Evolutionary conservation across 2,888 invertebrate genomes (phyloP).

Genomic region (Carabus problematicus): DNA sequence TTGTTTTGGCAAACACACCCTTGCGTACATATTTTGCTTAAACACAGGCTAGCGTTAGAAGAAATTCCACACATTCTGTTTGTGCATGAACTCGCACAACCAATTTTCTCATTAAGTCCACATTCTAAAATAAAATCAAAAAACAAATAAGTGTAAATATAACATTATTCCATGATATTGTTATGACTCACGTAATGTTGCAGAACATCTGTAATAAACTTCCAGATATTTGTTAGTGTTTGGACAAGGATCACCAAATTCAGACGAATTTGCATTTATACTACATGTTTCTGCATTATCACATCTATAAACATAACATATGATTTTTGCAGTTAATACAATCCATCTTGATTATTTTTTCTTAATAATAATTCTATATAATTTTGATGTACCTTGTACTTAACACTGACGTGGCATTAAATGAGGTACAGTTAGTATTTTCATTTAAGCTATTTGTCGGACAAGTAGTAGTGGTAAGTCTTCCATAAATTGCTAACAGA

Average conservation of each 20-base stretch:
- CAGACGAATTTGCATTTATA: not conserved
- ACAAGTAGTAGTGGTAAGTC: not conserved
- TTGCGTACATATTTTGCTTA: not conserved
- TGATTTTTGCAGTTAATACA: not conserved
- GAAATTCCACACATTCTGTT: conserved; percentile 7
- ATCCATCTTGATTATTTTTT: not conserved
- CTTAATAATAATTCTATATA: too few species aligned
- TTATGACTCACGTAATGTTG: not conserved
- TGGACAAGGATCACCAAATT: conserved; percentile 11
- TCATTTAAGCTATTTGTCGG: not conserved
- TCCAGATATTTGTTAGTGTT: not conserved
- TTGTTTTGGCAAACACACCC: conserved; percentile 18
- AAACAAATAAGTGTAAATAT: not conserved
- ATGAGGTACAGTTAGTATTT: not conserved
- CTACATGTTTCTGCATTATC: not conserved
- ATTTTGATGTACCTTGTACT: conserved; percentile 1
- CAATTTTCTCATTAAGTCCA: conserved; percentile 3
- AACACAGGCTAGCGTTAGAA: not conserved
- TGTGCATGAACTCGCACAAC: not conserved
- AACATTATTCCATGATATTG: not conserved
- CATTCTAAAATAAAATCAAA: conserved; percentile 7
- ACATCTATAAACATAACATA: conserved; percentile 2
- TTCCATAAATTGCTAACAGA: conserved; percentile 2
- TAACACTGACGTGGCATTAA: not conserved
- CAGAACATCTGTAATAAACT: conserved; percentile 1